phyloP scores from a whole-genome alignment of 2,797 vertebrate genomes.

The Onychomys torridus region DNA sequence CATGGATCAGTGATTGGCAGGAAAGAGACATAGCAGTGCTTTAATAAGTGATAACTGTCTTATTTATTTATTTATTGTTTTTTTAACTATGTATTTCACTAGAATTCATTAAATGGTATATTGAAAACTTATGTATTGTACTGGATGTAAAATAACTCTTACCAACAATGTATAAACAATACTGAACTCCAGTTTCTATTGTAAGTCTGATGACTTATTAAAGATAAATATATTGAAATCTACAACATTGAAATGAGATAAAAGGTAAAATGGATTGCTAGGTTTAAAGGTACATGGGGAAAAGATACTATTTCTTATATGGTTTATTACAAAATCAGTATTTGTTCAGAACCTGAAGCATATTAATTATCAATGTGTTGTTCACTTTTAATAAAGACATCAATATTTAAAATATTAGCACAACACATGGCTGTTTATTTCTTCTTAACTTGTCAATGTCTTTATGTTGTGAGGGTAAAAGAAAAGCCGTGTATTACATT shows the following conservation, averaged over 20 bases:
- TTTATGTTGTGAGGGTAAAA: not conserved
- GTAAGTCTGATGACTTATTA: not conserved
- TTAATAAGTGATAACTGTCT: not conserved
- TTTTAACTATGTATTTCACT: not conserved
- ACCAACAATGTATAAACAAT: not conserved
- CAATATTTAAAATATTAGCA: slow-evolving; percentile 7
- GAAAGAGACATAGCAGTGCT: not conserved
- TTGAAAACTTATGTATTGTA: not conserved
- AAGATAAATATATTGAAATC: not conserved
- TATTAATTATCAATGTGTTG: not conserved
- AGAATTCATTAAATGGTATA: not conserved
- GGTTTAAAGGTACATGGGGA: not conserved
- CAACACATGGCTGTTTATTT: not conserved
- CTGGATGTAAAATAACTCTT: not conserved
- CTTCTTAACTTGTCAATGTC: not conserved
- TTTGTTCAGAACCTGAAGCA: not conserved
- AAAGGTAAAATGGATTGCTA: not conserved
- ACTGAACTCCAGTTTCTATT: not conserved
- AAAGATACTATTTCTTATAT: not conserved
- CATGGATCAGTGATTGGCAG: not conserved
- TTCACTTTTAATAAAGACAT: not conserved
- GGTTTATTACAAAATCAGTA: not conserved
- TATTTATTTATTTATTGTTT: too few species aligned
- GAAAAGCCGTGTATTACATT: not conserved
- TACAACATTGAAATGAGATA: not conserved